Base-by-base conservation (phyloP, 2,113 vertebrate species). In the Anser cygnoides region DNA sequence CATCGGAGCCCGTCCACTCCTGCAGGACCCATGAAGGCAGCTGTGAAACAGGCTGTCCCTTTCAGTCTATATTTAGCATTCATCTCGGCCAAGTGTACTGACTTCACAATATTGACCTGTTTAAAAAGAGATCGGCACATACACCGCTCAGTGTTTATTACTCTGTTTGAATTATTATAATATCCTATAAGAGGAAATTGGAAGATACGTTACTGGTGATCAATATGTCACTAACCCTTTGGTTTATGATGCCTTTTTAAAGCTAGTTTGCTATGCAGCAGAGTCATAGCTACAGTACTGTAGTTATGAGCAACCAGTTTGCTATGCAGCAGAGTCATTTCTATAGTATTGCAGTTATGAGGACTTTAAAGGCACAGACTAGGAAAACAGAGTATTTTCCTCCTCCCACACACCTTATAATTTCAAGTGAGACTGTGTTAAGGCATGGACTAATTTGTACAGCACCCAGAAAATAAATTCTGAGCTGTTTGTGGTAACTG, bases 11-110 rank as follows among this genome's bases (percentile, higher is more conserved):
- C 22, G 8, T 54, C 4, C 3, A 8, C 41, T 84, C 63, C 72
- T 25, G 63, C 73, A 63, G 75, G 62, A 67, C 37, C 82, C 86
- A 76, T 63, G 79, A 91, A 82, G 88, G 81, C 65, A 89, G 95
- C 92, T 83, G 29, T 37, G 84, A 96, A 96, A 94, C 87, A 91
- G 84, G 58, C 87, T 84, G 77, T 55, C 83, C 89, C 74, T 90
- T 88, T 78, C 85, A 50, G 39, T 95, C 96, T 98, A 96, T 97
- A 97, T 98, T 97, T 98, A 97, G 97, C 82, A 33, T 79, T 94
- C 62, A 83, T 39, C 95, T 95, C 71, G 96, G 96, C 96, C 78
- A 89, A 95, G 73, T 29, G 73, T 26, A 66, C 33, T 71, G 82
- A 68, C 93, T 95, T 84, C 75, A 67, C 91, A 78, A 15, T 62